Conservation (phyloP, 1,140 invertebrate genomes). For the Euwallacea fornicatus region DNA sequence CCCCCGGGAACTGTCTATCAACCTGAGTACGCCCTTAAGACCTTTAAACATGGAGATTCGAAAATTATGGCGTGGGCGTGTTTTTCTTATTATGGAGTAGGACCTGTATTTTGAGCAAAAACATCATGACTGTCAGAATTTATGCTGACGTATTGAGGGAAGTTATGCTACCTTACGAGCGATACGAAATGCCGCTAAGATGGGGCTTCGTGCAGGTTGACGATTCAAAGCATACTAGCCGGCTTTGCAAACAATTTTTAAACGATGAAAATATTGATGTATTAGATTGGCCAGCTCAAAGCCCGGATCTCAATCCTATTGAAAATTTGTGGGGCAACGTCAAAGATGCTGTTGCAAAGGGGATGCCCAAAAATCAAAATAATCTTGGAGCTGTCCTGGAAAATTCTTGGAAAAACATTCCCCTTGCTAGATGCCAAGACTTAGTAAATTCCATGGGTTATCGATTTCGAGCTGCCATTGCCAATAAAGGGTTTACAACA, state of each 20-base stretch:
- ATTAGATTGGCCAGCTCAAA: slow-evolving; percentile 3
- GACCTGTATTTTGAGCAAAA: slow-evolving; percentile 7
- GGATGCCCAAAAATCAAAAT: not conserved
- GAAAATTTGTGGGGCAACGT: not conserved
- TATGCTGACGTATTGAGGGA: not conserved
- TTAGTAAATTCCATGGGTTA: not conserved
- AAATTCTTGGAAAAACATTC: slow-evolving; percentile 3
- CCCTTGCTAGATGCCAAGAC: not conserved
- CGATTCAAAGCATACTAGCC: slow-evolving; percentile 48
- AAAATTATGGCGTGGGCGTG: slow-evolving; percentile 11
- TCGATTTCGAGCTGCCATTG: not conserved
- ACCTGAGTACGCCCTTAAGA: not conserved
- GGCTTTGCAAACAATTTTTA: not conserved
- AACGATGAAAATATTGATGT: not conserved
- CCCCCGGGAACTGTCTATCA: not conserved
- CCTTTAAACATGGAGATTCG: slow-evolving; percentile 1
- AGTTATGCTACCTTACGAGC: slow-evolving; percentile 40
- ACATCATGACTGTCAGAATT: slow-evolving; percentile 5
- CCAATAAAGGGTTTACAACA: slow-evolving; percentile 5
- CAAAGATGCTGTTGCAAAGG: not conserved
- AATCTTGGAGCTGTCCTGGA: not conserved
- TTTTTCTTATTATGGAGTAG: slow-evolving; percentile 17
- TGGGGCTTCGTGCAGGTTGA: slow-evolving; percentile 50
- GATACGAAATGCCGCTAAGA: slow-evolving; percentile 37
- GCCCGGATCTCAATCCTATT: slow-evolving; percentile 2